phyloP scores from a whole-genome alignment of 1,140 invertebrate species.

The Melipona quadrifasciata region DNA sequence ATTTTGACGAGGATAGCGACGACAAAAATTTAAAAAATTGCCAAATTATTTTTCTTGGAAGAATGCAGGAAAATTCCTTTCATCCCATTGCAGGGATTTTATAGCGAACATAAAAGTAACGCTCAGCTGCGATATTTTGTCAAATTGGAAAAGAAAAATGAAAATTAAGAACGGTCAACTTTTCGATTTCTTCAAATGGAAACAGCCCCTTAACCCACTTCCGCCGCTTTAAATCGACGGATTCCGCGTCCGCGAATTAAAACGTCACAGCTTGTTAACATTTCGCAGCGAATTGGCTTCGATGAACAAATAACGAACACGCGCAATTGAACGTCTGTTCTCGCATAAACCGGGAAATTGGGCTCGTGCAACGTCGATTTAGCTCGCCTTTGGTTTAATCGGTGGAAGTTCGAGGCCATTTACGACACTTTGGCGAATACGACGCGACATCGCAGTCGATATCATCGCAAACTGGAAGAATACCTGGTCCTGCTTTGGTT shows the following conservation, averaged over 20 bases:
- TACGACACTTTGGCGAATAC: not conserved
- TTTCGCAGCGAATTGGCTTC: not conserved
- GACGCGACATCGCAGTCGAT: not conserved
- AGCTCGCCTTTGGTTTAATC: not conserved
- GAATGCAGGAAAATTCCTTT: too few species aligned
- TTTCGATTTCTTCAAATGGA: not conserved
- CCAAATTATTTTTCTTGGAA: too few species aligned
- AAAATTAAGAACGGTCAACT: not conserved
- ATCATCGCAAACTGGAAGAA: not conserved
- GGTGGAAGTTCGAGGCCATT: not conserved
- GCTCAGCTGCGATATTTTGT: too few species aligned
- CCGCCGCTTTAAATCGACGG: not conserved
- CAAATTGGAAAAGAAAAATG: too few species aligned
- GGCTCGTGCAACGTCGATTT: not conserved
- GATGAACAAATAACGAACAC: not conserved
- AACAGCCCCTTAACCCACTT: not conserved
- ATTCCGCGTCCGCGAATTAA: not conserved
- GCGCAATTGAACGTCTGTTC: not conserved
- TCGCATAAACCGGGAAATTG: not conserved
- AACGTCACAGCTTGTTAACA: not conserved
- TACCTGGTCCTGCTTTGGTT: not conserved
- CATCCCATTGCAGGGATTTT: too few species aligned
- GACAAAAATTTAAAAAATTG: too few species aligned
- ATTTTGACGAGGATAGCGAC: too few species aligned
- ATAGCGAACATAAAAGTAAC: too few species aligned